Base-by-base conservation (phyloP, 2,113 vertebrate genomes). In the Dicerorhinus sumatrensis region DNA sequence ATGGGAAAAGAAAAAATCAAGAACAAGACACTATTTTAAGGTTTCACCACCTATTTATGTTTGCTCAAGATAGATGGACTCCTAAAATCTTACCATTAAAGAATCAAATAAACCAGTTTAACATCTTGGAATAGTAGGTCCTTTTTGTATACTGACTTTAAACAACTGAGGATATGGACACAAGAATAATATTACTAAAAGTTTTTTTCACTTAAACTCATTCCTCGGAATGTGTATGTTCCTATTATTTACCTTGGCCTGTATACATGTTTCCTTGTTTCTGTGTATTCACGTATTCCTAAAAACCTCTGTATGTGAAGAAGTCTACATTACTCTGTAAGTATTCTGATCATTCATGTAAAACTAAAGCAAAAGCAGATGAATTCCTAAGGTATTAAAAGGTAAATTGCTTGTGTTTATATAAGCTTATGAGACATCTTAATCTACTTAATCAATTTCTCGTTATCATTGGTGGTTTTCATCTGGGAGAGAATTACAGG, bases 321-420 rank as follows among this genome's bases (percentile, higher is more conserved):
- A 84, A 6, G 5, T 80, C 12, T 60, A 20, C 1, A 42, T 75
- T 2, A 60, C 21, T 63, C 5, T 92, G 4, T 58, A 62, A 75
- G 18, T 88, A 67, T 88, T 92, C 33, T 75, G 94, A 39, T 94
- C n/a, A 83, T 70, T 76, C 14, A 12, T 39, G 6, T 70, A 80
- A 94, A 96, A 65, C 18, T 72, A n/a, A 87, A 73, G 8, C 3
- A 58, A 88, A 27, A 31, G 39, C 63, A 67, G 12, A 77, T 80
- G 17, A 65, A 87, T 94, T 87, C 48, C 63, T 87, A 73, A 73
- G 17, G n/a, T 94, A 75, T 77, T 76, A 11, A 84, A 72, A 87
- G 33, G 33, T 56, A 65, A 89, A 79, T 89, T 79, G 16, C 8
- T 77, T 73, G 7, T 72, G 80, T 85, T 96, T 60, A 21, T 77